Base-by-base conservation (phyloP, 2,113 vertebrate species). In the Catagonus wagneri region DNA sequence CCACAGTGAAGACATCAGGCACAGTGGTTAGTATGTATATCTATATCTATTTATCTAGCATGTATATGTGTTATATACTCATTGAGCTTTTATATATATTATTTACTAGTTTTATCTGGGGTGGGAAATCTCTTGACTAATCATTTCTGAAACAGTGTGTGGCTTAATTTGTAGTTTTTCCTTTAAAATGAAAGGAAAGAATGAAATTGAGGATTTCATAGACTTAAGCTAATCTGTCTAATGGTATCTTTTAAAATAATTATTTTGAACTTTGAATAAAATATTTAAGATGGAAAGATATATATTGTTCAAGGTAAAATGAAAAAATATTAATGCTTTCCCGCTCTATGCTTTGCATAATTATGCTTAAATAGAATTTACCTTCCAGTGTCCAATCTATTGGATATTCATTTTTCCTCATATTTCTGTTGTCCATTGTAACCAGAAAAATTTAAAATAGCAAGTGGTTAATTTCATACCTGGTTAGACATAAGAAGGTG, bases 231-330 rank as follows among this genome's bases (percentile, higher is more conserved):
- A 50, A 15, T 52, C 54, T 75, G 34, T 76, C 32, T 44, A 92
- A 50, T 44, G 22, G 1, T 15, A 72, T 23, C 50, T 95, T 74
- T 90, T 65, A 71, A 84, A 91, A 88, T 54, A 69, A 79, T 71
- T 61, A 61, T 80, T 95, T 54, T 94, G 74, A 80, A 61, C 60
- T 60, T 44, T 6, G 16, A 66, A 92, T 54, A 75, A 94, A 85
- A 69, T 78, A 72, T 66, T 89, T 94, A 34, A 85, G 19, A 81
- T 36, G 63, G 74, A 39, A 94, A 76, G 29, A 23, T 52, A 34
- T 44, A 85, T 89, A 56, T 36, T 60, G 13, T 89, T 19, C 78
- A 85, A 94, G 32, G 50, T 85, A 68, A 96, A 97, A 95, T 96
- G 78, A 90, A 76, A 83, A 90, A 6, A 84, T 63, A n/a, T 60